A percentile compares a stretch with the other conserved stretches of the same genome.
phyloP scores from a whole-genome alignment of 2,113 vertebrate species.

The Cichladusa arquata region DNA sequence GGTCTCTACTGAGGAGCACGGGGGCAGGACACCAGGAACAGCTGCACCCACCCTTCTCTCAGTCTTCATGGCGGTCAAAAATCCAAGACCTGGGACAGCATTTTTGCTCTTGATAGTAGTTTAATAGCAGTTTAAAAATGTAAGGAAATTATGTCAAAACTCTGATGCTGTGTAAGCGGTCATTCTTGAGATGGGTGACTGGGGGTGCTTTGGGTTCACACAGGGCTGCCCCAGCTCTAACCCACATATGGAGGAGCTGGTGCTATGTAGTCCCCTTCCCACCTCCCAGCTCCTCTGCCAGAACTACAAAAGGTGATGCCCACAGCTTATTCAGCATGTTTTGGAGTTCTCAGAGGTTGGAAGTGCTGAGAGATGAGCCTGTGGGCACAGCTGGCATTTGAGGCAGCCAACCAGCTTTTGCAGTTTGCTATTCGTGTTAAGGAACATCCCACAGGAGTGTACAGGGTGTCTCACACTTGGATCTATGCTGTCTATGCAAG shows the following conservation, averaged over 20 bases:
- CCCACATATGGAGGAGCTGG: background rate
- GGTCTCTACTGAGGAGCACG: background rate
- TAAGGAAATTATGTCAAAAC: background rate
- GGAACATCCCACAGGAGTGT: background rate
- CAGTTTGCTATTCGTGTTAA: background rate
- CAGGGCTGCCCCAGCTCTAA: background rate
- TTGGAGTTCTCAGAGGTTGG: background rate
- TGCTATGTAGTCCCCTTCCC: accelerated
- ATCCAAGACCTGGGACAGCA: background rate
- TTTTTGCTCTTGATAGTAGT: background rate
- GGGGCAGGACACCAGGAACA: background rate
- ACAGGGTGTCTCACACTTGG: background rate
- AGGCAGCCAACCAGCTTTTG: background rate
- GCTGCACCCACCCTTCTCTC: background rate
- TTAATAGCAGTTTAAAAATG: background rate
- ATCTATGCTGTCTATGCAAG: background rate
- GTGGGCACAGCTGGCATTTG: background rate
- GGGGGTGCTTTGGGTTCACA: accelerated
- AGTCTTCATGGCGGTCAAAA: background rate
- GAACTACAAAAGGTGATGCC: background rate
- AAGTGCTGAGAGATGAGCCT: background rate
- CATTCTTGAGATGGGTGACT: background rate
- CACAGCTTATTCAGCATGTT: background rate
- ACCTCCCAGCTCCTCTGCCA: background rate
- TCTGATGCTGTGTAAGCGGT: background rate